These are phyloP conservation scores for Xenopus borealis DNA, from an alignment of 2,113 vertebrate species.

Conservation along the genomic window DNA sequence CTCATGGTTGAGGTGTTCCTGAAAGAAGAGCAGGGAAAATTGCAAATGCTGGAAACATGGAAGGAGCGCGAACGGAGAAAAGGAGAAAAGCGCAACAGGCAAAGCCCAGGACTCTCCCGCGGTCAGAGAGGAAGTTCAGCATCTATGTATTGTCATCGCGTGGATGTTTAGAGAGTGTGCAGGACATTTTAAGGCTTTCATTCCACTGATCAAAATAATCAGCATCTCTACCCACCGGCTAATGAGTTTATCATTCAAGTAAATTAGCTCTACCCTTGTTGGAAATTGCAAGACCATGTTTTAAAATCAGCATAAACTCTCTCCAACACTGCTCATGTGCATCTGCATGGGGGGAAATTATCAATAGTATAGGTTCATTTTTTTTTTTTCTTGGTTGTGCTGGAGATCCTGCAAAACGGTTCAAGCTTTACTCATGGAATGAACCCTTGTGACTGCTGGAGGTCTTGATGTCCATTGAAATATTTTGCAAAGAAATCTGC, in stretches of 20 bases:
- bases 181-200: constrained; percentile 70
- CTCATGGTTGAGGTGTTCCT: constrained; percentile 95
- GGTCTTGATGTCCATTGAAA: not conserved
- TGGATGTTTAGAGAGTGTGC: constrained; percentile 52
- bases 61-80: constrained; percentile 58
- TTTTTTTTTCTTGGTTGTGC: constrained; percentile 4
- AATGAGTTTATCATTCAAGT: constrained; percentile 5
- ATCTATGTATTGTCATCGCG: constrained; percentile 52
- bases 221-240: constrained; percentile 39
- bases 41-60: constrained; percentile 72
- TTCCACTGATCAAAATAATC: constrained; percentile 60
- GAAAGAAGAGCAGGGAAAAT: constrained; percentile 88
- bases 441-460: not conserved
- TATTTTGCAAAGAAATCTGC: not conserved
- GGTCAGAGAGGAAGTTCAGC: constrained; percentile 59
- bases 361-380: constrained; percentile 10
- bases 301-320: constrained; percentile 50
- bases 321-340: not conserved
- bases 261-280: constrained; percentile 13
- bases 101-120: constrained; percentile 59
- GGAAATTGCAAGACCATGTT: constrained; percentile 42
- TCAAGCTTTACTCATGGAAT: constrained; percentile 1
- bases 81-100: constrained; percentile 60
- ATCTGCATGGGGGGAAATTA: constrained; percentile 28
- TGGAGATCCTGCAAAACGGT: not conserved